Percentiles rank a stretch among this genome's conserved stretches.
These are phyloP conservation scores for human DNA, from an alignment of 2,113 vertebrate species.

Conservation along the genomic window DNA sequence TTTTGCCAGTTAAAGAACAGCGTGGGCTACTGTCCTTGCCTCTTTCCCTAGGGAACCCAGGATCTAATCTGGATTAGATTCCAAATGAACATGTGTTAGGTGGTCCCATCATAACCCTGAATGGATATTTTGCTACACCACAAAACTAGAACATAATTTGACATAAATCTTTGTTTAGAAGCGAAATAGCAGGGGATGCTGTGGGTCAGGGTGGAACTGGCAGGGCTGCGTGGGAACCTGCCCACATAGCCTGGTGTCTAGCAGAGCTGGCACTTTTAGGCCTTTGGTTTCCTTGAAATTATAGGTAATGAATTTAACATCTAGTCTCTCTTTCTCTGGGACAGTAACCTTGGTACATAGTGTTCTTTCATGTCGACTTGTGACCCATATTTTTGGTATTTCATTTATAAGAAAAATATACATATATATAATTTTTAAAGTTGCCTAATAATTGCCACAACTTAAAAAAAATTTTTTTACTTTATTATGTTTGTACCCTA, in stretches of 20 bases:
- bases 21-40: background rate
- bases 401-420: background rate
- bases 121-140: background rate
- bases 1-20: background rate
- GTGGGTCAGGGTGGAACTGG: conserved; percentile 31
- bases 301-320: background rate
- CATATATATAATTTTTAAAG: background rate
- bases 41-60: background rate
- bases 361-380: background rate
- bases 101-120: conserved; percentile 27
- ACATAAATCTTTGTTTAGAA: conserved; percentile 32
- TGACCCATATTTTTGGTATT: background rate
- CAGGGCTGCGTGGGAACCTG: background rate
- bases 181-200: background rate
- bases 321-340: background rate
- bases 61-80: conserved; percentile 34
- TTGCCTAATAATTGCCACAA: background rate
- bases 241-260: background rate
- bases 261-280: background rate
- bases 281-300: conserved; percentile 12
- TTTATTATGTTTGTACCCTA: background rate
- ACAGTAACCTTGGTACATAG: background rate
- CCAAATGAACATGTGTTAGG: conserved; percentile 45
- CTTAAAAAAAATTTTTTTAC: background rate
- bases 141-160: conserved; percentile 48